A percentile compares a stretch with the other conserved stretches of the same genome.
phyloP scores from a whole-genome alignment of 2,888 invertebrate genomes.

The Lepeophtheirus nordmannii region DNA sequence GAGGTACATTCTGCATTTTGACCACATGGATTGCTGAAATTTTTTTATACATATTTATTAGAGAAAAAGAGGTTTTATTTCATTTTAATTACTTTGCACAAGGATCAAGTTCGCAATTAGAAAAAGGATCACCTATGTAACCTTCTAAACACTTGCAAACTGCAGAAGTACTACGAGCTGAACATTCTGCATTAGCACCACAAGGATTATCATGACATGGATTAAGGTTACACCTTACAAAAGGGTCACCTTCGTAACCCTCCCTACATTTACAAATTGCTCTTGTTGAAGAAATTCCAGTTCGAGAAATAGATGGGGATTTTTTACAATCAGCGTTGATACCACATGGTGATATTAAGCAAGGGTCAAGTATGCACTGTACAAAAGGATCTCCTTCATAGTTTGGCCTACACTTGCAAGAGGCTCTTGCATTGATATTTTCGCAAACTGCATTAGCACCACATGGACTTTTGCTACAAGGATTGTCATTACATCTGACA shows the following conservation, averaged over 20 bases:
- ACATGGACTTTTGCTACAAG: constrained; percentile 26
- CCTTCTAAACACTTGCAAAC: constrained; percentile 11
- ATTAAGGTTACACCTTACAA: constrained; percentile 11
- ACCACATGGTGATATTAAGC: constrained; percentile 40
- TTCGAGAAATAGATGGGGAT: not conserved
- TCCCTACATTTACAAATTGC: not conserved
- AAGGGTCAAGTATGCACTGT: constrained; percentile 35
- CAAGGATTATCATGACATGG: constrained; percentile 15
- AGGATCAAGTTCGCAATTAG: constrained; percentile 13
- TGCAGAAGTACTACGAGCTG: not conserved
- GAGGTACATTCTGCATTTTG: constrained; percentile 8
- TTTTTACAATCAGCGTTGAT: constrained; percentile 53
- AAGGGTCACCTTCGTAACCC: constrained; percentile 14
- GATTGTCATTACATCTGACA: constrained; percentile 40
- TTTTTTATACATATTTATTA: too few species aligned
- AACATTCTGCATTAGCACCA: constrained; percentile 18
- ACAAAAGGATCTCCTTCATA: not conserved
- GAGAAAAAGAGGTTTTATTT: too few species aligned
- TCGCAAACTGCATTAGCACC: constrained; percentile 26
- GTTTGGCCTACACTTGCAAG: constrained; percentile 24
- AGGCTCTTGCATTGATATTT: constrained; percentile 19
- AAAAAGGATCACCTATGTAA: constrained; percentile 14
- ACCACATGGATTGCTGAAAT: constrained; percentile 11
- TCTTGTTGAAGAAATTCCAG: not conserved
- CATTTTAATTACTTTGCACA: not conserved